Evolutionary conservation across 1,140 invertebrate genomes (phyloP), one percentile per base, ranked within the genome.

Genomic region (Pentalonia nigronervosa): DNA sequence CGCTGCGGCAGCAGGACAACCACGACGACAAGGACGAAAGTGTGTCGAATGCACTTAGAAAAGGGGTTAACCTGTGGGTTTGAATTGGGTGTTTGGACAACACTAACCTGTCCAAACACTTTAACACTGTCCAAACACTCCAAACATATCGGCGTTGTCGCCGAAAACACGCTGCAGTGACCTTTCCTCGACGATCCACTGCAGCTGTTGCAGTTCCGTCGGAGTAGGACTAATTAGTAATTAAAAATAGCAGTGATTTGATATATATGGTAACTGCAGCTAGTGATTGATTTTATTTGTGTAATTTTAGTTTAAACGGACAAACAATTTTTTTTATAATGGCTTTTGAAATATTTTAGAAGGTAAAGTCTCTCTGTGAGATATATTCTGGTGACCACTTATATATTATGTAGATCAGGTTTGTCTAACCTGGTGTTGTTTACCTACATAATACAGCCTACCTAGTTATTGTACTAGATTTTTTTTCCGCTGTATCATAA

Each of bases 41-140:
- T 86, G 83, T 86, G 36, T 86, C 86, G 86, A 50, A 88, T 88
- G 36, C 81, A 41, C 83, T 45, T 25, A 67, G 60, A 36, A 84
- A 84, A 84, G 36, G 83, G 83, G 83, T 84, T 41, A 36, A 36
- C n/a, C 76, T 9, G 76, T 36, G 7, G n/a, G 76, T 23, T 36
- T 36, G 34, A 36, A 83, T 36, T 8, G n/a, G 21, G 20, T 83
- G 76, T 83, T 83, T 83, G 76, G 76, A 83, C 76, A 83, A 83
- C 34, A 83, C 34, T 21, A 20, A 0, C 34, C 8, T 83, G 76
- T 83, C 76, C 76, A 83, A 83, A 83, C 76, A 76, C n/a, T 76
- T 25, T 30, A 30, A 60, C 56, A 76, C n/a, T 76, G n/a, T n/a
- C 60, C 30, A 67, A n/a, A 67, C 60, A 76, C 30, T 67, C 48